Conservation (phyloP, 2,797 vertebrate species). For the Acomys russatus region DNA sequence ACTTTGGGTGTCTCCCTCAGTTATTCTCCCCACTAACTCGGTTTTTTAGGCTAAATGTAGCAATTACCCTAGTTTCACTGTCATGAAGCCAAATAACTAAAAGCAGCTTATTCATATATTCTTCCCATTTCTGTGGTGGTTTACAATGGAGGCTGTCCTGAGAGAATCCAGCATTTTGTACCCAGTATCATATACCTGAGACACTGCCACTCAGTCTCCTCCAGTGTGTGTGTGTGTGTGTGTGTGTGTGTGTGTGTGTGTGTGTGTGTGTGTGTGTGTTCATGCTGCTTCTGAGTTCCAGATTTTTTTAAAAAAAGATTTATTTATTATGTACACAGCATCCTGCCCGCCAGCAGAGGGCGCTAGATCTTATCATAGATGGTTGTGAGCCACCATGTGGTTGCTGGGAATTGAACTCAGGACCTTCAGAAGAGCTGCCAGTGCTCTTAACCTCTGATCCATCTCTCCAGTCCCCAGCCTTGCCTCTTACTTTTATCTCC, state of each 20-base stretch:
- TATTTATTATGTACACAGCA: too few relatives aligned
- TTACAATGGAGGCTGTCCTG: not conserved
- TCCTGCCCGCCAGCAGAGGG: too few relatives aligned
- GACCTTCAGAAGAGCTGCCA: too few relatives aligned
- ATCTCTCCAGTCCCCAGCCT: too few relatives aligned
- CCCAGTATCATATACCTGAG: not conserved
- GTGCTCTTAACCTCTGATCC: too few relatives aligned
- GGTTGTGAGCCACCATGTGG: too few relatives aligned
- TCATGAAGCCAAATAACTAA: not conserved
- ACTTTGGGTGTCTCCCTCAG: not conserved
- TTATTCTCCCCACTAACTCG: not conserved
- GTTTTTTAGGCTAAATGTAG: not conserved
- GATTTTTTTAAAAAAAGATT: too few relatives aligned
- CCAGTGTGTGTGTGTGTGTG: not conserved
- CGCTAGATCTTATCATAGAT: too few relatives aligned
- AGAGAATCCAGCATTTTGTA: not conserved
- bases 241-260: not conserved
- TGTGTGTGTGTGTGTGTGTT: not conserved
- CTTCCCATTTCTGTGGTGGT: not conserved
- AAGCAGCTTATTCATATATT: not conserved
- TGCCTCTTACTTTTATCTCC: slow-evolving; percentile 84
- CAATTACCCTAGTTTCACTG: not conserved
- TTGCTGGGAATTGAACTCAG: too few relatives aligned
- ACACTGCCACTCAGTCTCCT: not conserved
- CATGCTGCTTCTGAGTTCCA: not conserved